Evolutionary conservation across 2,797 vertebrate genomes (phyloP).

Genomic region (Xenentodon cancila): DNA sequence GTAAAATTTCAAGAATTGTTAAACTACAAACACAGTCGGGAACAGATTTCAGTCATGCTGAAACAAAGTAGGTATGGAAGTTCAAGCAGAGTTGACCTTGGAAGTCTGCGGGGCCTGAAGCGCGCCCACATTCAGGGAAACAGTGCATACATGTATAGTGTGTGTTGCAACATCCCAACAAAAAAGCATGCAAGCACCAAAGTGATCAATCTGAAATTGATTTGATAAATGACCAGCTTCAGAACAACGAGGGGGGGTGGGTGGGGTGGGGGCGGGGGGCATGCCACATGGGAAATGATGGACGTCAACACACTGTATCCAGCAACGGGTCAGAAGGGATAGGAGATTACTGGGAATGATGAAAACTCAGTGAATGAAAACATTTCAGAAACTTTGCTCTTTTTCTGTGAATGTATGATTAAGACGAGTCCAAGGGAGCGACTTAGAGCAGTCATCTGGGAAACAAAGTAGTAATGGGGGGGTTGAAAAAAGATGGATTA

Average conservation of each 20-base stretch:
- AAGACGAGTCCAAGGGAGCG: slow-evolving; percentile 56
- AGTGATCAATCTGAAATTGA: slow-evolving; percentile 54
- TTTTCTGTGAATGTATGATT: slow-evolving; percentile 67
- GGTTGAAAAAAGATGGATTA: slow-evolving; percentile 59
- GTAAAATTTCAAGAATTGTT: slow-evolving; percentile 43
- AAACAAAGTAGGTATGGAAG: slow-evolving; percentile 54
- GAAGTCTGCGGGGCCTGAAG: slow-evolving; percentile 53
- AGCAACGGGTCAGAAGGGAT: slow-evolving; percentile 47
- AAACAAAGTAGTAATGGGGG: slow-evolving; percentile 47
- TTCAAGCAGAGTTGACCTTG: slow-evolving; percentile 55
- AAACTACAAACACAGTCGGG: slow-evolving; percentile 20
- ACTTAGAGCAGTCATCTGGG: slow-evolving; percentile 57
- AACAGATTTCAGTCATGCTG: slow-evolving; percentile 34
- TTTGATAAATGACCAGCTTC: slow-evolving; percentile 51
- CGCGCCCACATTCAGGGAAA: slow-evolving; percentile 26
- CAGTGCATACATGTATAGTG: slow-evolving; percentile 12
- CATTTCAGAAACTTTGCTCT: slow-evolving; percentile 23
- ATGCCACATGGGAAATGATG: slow-evolving; percentile 16
- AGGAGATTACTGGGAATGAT: slow-evolving; percentile 47
- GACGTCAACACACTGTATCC: slow-evolving; percentile 41
- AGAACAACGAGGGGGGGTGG: slow-evolving; percentile 1
- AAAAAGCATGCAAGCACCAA: slow-evolving; percentile 24
- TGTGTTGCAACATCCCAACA: slow-evolving; percentile 36
- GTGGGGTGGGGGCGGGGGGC: slow-evolving; percentile 8
- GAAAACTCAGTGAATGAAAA: slow-evolving; percentile 57